Evolutionary conservation across 92 coral and sea anemone species (phyloP).

Genomic region (Palythoa grandis): DNA sequence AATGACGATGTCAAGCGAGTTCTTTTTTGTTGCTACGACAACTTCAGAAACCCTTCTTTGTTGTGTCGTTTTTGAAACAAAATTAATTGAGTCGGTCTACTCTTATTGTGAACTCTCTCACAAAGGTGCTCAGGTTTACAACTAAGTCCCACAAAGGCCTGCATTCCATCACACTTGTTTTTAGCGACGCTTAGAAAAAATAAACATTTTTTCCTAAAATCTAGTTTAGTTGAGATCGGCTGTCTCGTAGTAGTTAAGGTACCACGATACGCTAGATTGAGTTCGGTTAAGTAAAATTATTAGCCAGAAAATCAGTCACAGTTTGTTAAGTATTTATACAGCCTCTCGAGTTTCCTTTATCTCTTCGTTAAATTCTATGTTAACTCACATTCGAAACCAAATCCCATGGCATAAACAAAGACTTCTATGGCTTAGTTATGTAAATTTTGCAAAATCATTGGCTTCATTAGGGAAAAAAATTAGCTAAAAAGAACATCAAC

Average conservation of each 20-base stretch:
- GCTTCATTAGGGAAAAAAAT: conserved; percentile 11
- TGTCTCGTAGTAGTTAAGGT: conserved; percentile 26
- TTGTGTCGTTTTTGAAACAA: conserved; percentile 38
- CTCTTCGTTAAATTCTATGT: conserved; percentile 18
- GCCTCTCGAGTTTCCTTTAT: conserved; percentile 1
- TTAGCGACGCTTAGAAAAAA: background rate
- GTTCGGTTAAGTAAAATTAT: conserved; percentile 16
- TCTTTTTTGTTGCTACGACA: conserved; percentile 38
- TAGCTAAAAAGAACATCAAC: conserved; percentile 7
- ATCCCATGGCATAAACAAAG: conserved; percentile 41
- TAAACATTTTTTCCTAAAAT: background rate
- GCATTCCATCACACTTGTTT: conserved; percentile 42
- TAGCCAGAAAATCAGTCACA: conserved; percentile 58
- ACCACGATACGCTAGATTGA: conserved; percentile 45
- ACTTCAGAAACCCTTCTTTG: conserved; percentile 32
- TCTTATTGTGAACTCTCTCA: conserved; percentile 15
- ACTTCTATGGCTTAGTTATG: conserved; percentile 31
- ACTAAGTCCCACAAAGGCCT: conserved; percentile 16
- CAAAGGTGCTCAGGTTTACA: background rate
- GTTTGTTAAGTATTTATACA: conserved; percentile 42
- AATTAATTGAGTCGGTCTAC: conserved; percentile 42
- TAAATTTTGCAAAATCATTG: conserved; percentile 30
- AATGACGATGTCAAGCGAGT: conserved; percentile 38
- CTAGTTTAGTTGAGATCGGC: background rate
- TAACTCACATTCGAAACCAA: conserved; percentile 18